Evolutionary conservation across 2,113 vertebrate genomes (phyloP).

Genomic region (Carassius auratus): DNA sequence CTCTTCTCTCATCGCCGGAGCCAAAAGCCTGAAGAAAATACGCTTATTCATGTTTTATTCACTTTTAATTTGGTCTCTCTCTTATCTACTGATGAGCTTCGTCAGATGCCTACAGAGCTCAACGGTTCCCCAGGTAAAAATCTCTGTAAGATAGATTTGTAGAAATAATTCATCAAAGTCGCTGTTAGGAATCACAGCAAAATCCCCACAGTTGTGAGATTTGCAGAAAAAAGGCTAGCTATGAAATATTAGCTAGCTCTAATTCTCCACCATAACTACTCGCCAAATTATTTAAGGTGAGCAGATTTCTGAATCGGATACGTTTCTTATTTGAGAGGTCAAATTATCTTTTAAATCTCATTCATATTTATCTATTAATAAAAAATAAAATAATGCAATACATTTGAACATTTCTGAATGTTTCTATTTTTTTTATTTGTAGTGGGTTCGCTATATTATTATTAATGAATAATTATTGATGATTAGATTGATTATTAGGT

Average conservation of each 20-base stretch:
- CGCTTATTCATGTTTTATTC: conserved; percentile 3
- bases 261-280: neutral
- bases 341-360: too few relatives aligned
- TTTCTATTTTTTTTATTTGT: too few relatives aligned
- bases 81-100: neutral
- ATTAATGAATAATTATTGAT: too few relatives aligned
- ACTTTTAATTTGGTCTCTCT: conserved; percentile 23
- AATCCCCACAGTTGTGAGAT: neutral
- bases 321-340: too few relatives aligned
- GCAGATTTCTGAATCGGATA: too few relatives aligned
- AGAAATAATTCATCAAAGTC: neutral
- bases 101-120: neutral
- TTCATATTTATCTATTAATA: too few relatives aligned
- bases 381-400: too few relatives aligned
- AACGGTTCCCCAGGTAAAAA: neutral
- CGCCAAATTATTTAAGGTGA: neutral
- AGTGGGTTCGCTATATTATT: too few relatives aligned
- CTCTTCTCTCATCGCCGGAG: neutral
- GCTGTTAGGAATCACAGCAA: neutral
- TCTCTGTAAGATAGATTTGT: neutral
- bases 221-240: neutral
- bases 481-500: too few relatives aligned
- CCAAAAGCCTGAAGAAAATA: conserved; percentile 8
- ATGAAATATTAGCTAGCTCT: neutral
- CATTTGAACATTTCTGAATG: too few relatives aligned